A percentile compares a stretch with the other conserved stretches of the same genome.
phyloP scores from a whole-genome alignment of 1,140 invertebrate species.

The Mylabris phalerata region DNA sequence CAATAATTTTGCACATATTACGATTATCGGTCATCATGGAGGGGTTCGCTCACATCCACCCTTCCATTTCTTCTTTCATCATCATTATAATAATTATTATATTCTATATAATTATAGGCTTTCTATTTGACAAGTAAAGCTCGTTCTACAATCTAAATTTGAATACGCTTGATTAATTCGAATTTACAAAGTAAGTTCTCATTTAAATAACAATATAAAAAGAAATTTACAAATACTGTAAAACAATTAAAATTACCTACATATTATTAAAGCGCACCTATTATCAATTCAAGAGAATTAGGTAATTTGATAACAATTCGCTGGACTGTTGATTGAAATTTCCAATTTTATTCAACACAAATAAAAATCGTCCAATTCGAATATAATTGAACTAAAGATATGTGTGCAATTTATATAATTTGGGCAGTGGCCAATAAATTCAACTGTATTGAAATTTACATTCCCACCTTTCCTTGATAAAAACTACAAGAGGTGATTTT shows the following conservation, averaged over 20 bases:
- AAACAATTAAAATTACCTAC: not conserved
- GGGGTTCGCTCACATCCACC: too few species aligned
- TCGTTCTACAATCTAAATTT: conserved; percentile 14
- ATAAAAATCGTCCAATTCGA: conserved; percentile 2
- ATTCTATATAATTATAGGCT: conserved; percentile 5
- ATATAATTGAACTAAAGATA: conserved; percentile 26
- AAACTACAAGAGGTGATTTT: not conserved
- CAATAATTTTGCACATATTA: not conserved
- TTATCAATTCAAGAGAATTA: not conserved
- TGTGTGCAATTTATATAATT: conserved; percentile 25
- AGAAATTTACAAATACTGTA: not conserved
- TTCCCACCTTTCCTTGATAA: not conserved
- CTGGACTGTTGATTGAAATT: conserved; percentile 10
- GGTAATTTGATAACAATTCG: conserved; percentile 1
- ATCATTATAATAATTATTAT: not conserved
- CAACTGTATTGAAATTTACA: conserved; percentile 38
- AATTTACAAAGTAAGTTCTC: not conserved
- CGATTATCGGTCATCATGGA: too few species aligned
- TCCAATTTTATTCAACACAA: conserved; percentile 1
- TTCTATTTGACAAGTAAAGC: conserved; percentile 20
- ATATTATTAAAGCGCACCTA: conserved; percentile 9
- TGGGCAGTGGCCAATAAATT: conserved; percentile 33
- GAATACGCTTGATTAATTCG: conserved; percentile 3
- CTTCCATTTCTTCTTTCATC: not conserved
- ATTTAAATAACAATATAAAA: conserved; percentile 11